Evolutionary conservation across 2,113 vertebrate genomes (phyloP), one percentile per base, ranked within the genome.

Genomic region (Sceloporus undulatus): DNA sequence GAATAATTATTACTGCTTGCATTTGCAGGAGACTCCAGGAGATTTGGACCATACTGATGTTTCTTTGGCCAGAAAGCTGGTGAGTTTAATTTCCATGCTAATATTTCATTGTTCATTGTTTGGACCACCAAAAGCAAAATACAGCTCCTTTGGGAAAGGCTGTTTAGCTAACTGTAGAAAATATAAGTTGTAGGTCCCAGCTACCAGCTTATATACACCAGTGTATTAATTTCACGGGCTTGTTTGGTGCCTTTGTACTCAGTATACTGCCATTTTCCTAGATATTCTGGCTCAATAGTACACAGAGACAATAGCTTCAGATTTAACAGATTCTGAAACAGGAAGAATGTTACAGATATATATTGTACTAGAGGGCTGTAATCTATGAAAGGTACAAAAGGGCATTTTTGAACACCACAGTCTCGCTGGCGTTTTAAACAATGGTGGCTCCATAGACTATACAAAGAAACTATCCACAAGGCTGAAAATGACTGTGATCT

Each of bases 251-350:
- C 88, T 25, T 87, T 73, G 94, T 94, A 91, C 93, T 96, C 90
- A 92, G 23, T 66, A 79, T 48, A 86, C 21, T 65, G 48, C 78
- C 73, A n/a, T 82, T 94, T 95, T 96, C 93, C 90, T 96, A 95
- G 95, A 95, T 93, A 62, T 91, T 95, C 86, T 95, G 87, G 89
- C 93, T 96, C 91, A 91, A 91, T 86, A 94, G 94, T 85, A 93
- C 91, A 90, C 91, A 77, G 65, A 95, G 92, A 97, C 95, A 97
- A 97, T 96, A 83, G 90, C 84, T 94, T 96, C 96, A 97, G 95
- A 96, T 96, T 97, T 97, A 97, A 94, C 92, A 48, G 73, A 92
- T 84, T 95, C 91, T 88, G 94, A 96, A 96, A 97, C 96, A 97
- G 97, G 97, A 97, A 97, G 96, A 96, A 92, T 93, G 85, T 87